Base-by-base conservation (phyloP, 64 coral and sea anemone species). In the Catalaphyllia jardinei region DNA sequence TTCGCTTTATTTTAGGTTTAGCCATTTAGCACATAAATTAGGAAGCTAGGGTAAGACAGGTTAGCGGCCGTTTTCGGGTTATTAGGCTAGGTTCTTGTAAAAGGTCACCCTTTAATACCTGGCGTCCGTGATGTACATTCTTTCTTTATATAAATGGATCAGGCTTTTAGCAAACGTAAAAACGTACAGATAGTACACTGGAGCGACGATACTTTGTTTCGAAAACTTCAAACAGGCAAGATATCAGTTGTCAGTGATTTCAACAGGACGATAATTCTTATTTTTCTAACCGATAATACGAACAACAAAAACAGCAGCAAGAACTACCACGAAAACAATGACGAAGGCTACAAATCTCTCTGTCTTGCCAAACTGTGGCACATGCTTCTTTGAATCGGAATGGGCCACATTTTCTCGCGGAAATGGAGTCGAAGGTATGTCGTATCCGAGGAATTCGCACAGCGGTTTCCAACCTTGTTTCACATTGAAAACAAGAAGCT, bases 401-500 rank as follows among this genome's bases (percentile, higher is more conserved):
- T 33, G 29, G 4, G 72, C 31, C 31, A 38, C 72, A 74, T 74
- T 74, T 74, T 12, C 72, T 15, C 72, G 72, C 8, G 72, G 72
- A 74, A 74, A 74, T 30, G n/a, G 72, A 74, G 29, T 74, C 11
- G 72, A 74, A 30, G 72, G 72, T 30, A 74, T 13, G 17, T 74
- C 72, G 28, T 31, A 39, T 38, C 72, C 72, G 0, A 74, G 54
- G 54, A 57, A 57, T 14, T 57, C 54, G 15, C 54, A 57, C 54
- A 57, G 10, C 15, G 54, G 54, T 2, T 57, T 57, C 54, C 54
- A 57, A 1, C 54, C 54, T 15, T 57, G 54, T 57, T 57, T 57
- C 10, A 74, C 72, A 39, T 74, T 74, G 28, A 74, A 74, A 74
- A 74, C 72, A 74, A 74, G 72, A 74, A 80, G 78, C 59, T 80